Evolutionary conservation across 2,888 invertebrate genomes (phyloP).

Genomic region (Aphodius granarius): DNA sequence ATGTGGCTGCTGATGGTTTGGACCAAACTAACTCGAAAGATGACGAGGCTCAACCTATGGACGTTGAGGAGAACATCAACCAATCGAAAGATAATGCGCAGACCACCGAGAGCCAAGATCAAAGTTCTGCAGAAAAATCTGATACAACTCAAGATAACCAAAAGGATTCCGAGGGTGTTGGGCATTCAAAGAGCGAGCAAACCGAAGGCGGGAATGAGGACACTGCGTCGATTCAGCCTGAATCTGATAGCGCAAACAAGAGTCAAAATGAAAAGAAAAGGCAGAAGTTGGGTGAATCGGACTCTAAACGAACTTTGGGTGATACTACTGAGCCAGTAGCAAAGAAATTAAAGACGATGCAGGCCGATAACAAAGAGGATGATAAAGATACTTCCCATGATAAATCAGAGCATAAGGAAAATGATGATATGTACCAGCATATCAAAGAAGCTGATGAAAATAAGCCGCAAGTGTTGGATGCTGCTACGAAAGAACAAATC

Average conservation of each 20-base stretch:
- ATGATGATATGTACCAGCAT: constrained; percentile 72
- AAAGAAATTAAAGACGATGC: constrained; percentile 63
- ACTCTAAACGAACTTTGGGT: constrained; percentile 73
- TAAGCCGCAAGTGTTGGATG: constrained; percentile 74
- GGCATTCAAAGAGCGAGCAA: constrained; percentile 75
- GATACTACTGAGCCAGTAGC: constrained; percentile 65
- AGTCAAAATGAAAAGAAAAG: constrained; percentile 54
- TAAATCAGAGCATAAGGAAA: constrained; percentile 35
- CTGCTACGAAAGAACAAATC: constrained; percentile 83
- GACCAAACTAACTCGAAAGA: constrained; percentile 13
- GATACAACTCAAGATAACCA: constrained; percentile 62
- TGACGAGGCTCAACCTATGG: constrained; percentile 45
- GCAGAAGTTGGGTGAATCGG: constrained; percentile 73
- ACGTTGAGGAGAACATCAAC: constrained; percentile 48
- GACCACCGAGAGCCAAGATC: constrained; percentile 43
- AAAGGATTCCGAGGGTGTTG: constrained; percentile 67
- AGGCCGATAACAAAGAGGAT: constrained; percentile 50
- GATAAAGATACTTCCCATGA: constrained; percentile 55
- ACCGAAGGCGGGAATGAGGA: constrained; percentile 71
- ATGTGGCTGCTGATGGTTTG: not conserved
- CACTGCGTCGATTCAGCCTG: constrained; percentile 50
- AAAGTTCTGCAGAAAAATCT: constrained; percentile 50
- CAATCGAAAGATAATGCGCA: constrained; percentile 55
- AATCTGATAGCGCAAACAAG: constrained; percentile 40
- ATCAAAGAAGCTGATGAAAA: constrained; percentile 76